Base-by-base conservation (phyloP, 2,888 invertebrate genomes). In the Sphaerophoria taeniata region DNA sequence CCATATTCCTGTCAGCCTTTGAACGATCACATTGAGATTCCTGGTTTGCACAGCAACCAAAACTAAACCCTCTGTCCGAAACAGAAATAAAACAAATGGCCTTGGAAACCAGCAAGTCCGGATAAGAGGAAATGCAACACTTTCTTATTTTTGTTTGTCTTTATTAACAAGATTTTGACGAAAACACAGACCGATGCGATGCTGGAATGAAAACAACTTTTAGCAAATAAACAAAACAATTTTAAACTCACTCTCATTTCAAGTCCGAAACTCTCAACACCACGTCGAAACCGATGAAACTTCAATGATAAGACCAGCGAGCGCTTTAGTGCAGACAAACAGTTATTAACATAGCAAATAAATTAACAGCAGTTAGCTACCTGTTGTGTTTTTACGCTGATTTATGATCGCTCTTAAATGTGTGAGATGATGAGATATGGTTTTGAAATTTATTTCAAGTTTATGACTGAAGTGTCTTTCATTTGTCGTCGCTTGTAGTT, bases 381-480 rank as follows among this genome's bases (percentile, higher is more conserved):
- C 78, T 67, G 86, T 85, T 76, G 82, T 76, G 82, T 84, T 82
- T 63, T 86, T 81, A 73, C 77, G 86, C 82, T 86, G 86, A 82
- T 82, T 86, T 86, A 82, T 82, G 82, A 78, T 86, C 70, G 47
- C 81, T 74, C 81, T 76, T 82, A 82, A 82, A 70, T 82, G 77
- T 82, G 77, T 86, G 86, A 77, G 86, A 86, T 86, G 82, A 86
- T 86, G 82, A 85, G 85, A 85, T 85, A 85, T 77, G 85, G 85
- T 70, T 73, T 85, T 76, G 76, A 85, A 85, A 80, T 70, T 80
- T 81, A 76, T 77, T 85, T 81, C 77, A 80, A 85, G 85, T 85
- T 85, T 85, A 85, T 81, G 85, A 77, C 81, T 78, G 31, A 61
- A 82, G 78, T 83, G 16, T 49, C 12, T 49, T 73, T 69, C 55